Percentiles rank a stretch among this genome's conserved stretches.
Evolutionary conservation across 1,140 invertebrate genomes (phyloP).

Genomic region (Drosophila teissieri): DNA sequence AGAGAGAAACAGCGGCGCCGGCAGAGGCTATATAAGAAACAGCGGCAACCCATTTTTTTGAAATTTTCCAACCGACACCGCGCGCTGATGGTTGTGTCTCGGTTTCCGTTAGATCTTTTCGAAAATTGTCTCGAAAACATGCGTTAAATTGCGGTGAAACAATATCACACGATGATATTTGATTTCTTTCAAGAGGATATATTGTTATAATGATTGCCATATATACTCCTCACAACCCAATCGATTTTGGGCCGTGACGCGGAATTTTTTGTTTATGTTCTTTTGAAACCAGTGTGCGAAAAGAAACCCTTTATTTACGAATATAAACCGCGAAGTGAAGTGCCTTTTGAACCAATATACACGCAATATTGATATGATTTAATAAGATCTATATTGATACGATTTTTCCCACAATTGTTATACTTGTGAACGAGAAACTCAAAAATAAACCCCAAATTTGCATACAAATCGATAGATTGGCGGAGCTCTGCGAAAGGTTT

Average conservation of each 20-base stretch:
- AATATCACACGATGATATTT: constrained; percentile 3
- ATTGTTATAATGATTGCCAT: neutral
- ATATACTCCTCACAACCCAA: constrained; percentile 3
- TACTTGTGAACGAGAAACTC: neutral
- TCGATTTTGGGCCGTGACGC: constrained; percentile 6
- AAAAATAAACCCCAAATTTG: constrained; percentile 15
- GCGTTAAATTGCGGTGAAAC: constrained; percentile 2
- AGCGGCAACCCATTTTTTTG: constrained; percentile 8
- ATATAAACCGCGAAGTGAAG: constrained; percentile 16
- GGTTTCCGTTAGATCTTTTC: constrained; percentile 5
- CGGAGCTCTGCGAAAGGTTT: constrained; percentile 19
- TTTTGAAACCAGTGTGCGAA: constrained; percentile 8
- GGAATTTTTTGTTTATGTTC: constrained; percentile 33
- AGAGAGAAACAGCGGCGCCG: neutral
- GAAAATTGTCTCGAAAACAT: constrained; percentile 3
- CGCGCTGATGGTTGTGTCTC: constrained; percentile 5
- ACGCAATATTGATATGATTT: constrained; percentile 5
- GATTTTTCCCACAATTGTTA: constrained; percentile 15
- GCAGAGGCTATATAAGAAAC: constrained; percentile 1
- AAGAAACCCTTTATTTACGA: constrained; percentile 2
- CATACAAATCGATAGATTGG: constrained; percentile 17
- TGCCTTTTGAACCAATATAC: constrained; percentile 8
- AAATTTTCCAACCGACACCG: constrained; percentile 8
- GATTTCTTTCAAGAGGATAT: neutral
- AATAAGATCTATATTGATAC: constrained; percentile 9